Evolutionary conservation across 2,113 vertebrate genomes (phyloP).

Genomic region (Otis tarda): DNA sequence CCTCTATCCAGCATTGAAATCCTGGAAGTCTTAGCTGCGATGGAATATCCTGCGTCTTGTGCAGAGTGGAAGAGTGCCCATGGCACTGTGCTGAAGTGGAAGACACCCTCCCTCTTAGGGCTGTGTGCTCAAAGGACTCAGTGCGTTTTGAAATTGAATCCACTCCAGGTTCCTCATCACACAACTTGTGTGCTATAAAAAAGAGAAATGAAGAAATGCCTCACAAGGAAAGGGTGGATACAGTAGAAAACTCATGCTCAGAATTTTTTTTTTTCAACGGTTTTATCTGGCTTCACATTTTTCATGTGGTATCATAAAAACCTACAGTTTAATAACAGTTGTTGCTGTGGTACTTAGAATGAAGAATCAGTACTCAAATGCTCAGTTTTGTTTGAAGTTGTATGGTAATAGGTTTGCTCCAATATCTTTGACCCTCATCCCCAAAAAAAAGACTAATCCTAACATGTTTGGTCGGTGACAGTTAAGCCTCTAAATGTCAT

Average conservation of each 20-base stretch:
- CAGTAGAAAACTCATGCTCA: neutral
- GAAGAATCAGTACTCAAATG: neutral
- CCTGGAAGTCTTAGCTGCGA: neutral
- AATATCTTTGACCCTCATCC: neutral
- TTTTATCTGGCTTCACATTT: neutral
- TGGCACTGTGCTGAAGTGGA: neutral
- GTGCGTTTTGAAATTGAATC: neutral
- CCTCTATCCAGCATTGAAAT: neutral
- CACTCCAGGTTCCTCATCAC: neutral
- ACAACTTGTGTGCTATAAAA: neutral
- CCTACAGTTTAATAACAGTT: neutral
- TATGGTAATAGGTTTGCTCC: neutral
- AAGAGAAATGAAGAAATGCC: neutral
- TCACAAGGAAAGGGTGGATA: neutral
- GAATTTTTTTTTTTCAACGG: neutral
- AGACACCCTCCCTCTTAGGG: neutral
- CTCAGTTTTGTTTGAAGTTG: neutral
- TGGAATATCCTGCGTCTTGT: neutral
- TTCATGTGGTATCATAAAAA: neutral
- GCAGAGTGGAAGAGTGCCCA: neutral
- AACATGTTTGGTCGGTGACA: neutral
- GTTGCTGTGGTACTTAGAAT: neutral
- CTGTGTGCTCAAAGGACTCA: neutral
- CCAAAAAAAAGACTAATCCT: neutral
- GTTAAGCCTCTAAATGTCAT: neutral